phyloP scores from a whole-genome alignment of 2,113 vertebrate genomes.

The Rattus norvegicus region GRCr8 NC_086023.1:114291501-114292000 shows the following conservation, averaged over 20 bases:
- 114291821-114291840: neutral
- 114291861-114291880: neutral
- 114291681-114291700: neutral
- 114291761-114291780: neutral
- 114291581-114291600: neutral
- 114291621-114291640: slow-evolving; percentile 9
- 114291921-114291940: slow-evolving; percentile 29
- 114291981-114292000: neutral
- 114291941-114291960: neutral
- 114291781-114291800: slow-evolving; percentile 11
- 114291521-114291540: neutral
- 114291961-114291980: neutral
- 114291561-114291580: neutral
- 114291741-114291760: neutral
- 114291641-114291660: neutral
- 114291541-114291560: neutral
- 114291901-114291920: neutral
- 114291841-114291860: neutral
- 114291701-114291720: neutral
- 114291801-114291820: slow-evolving; percentile 8
- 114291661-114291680: neutral
- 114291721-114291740: neutral
- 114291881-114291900: neutral
- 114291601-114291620: neutral
- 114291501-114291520: neutral